These are phyloP conservation scores for Temnothorax ravouxi DNA, from an alignment of 2,888 invertebrate genomes.

Conservation along the genomic window DNA sequence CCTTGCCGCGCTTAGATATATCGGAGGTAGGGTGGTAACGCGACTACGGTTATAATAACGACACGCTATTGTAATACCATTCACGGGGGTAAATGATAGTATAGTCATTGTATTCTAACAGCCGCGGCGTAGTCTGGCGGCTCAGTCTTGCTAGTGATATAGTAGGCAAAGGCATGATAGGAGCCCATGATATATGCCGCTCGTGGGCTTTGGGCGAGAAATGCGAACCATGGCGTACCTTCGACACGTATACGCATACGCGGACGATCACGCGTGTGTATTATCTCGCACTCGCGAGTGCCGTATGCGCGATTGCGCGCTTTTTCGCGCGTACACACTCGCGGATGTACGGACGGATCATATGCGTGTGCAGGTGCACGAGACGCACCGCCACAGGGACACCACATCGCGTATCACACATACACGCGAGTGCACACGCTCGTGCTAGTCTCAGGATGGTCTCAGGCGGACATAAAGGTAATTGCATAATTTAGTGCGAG, in stretches of 20 bases:
- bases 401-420: background rate
- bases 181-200: conserved; percentile 68
- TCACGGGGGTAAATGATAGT: conserved; percentile 49
- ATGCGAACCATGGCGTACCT: conserved; percentile 38
- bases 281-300: background rate
- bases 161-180: conserved; percentile 66
- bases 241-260: background rate
- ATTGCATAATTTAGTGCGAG: conserved; percentile 82
- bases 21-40: conserved; percentile 24
- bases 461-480: conserved; percentile 79
- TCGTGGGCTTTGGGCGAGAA: conserved; percentile 63
- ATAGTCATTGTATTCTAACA: conserved; percentile 40
- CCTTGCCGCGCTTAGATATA: conserved; percentile 11
- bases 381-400: conserved; percentile 26
- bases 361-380: conserved; percentile 30
- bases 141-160: conserved; percentile 46
- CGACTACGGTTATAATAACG: conserved; percentile 23
- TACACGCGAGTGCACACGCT: conserved; percentile 36
- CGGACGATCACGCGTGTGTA: background rate
- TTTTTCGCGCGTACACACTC: conserved; percentile 2
- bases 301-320: background rate
- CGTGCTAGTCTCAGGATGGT: conserved; percentile 65
- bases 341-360: conserved; percentile 16
- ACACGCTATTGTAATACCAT: conserved; percentile 41
- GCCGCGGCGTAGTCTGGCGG: conserved; percentile 20